Conservation (phyloP, 2,113 vertebrate genomes). For the Poeciliopsis occidentalis region DNA sequence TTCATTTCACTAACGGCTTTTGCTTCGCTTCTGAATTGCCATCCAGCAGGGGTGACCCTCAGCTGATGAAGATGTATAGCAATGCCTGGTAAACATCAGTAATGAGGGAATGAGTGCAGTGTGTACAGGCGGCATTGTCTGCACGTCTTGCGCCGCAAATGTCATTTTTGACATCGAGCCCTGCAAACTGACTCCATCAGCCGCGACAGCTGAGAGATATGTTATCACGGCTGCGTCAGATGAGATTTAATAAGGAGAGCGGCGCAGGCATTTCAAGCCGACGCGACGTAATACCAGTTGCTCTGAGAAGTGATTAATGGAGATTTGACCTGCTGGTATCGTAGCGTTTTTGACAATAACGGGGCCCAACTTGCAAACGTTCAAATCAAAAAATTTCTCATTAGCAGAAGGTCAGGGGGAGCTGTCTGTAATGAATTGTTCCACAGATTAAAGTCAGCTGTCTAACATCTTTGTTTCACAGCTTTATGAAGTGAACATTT, state of each 20-base stretch:
- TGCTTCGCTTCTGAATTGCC: conserved; percentile 50
- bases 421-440: neutral
- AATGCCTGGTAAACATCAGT: conserved; percentile 42
- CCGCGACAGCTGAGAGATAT: conserved; percentile 23
- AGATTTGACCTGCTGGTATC: neutral
- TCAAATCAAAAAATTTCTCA: neutral
- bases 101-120: conserved; percentile 37
- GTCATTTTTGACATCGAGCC: conserved; percentile 31
- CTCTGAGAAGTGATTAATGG: conserved; percentile 13
- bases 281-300: conserved; percentile 19
- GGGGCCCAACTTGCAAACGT: neutral
- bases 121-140: neutral
- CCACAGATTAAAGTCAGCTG: conserved; percentile 4
- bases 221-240: conserved; percentile 8
- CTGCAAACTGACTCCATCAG: conserved; percentile 13
- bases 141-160: conserved; percentile 8
- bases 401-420: neutral
- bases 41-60: conserved; percentile 53
- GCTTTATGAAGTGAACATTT: neutral
- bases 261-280: neutral
- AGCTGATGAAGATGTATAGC: conserved; percentile 54
- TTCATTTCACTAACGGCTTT: conserved; percentile 35
- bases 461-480: neutral
- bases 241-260: conserved; percentile 27
- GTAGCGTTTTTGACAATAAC: neutral